These are phyloP conservation scores for Parasteatoda lunata DNA, from an alignment of 2,888 invertebrate genomes.

Conservation along the genomic window DNA sequence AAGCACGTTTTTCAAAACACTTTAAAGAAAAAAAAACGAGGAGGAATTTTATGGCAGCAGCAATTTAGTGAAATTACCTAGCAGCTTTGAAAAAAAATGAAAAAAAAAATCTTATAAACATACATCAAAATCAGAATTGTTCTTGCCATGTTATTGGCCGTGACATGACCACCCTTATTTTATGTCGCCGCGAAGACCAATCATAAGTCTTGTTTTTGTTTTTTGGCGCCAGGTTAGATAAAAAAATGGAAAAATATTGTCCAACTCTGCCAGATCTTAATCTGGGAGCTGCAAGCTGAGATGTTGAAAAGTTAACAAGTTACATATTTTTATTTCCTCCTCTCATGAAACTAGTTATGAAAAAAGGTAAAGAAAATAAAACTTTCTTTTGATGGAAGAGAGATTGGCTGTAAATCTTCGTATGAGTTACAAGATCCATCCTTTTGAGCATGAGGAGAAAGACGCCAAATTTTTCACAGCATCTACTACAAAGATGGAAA, in stretches of 20 bases:
- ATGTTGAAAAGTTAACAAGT: constrained; percentile 18
- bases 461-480: not conserved
- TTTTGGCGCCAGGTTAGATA: constrained; percentile 41
- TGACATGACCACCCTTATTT: constrained; percentile 15
- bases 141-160: not conserved
- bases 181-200: constrained; percentile 6
- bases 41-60: constrained; percentile 19
- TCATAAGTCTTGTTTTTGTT: constrained; percentile 17
- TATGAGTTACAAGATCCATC: not conserved
- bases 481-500: no score
- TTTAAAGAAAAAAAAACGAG: not conserved
- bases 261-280: constrained; percentile 23
- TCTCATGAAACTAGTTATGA: not conserved
- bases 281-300: not conserved
- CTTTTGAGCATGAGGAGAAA: not conserved
- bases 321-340: not conserved
- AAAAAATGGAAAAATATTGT: constrained; percentile 5
- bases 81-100: constrained; percentile 13
- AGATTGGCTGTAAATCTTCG: not conserved
- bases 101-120: not conserved
- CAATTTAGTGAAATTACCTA: constrained; percentile 36
- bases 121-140: constrained; percentile 28
- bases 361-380: not conserved
- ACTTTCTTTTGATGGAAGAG: not conserved
- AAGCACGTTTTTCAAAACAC: not conserved